phyloP scores from a whole-genome alignment of 1,140 invertebrate genomes.

The Druon quercuslanigerum region DNA sequence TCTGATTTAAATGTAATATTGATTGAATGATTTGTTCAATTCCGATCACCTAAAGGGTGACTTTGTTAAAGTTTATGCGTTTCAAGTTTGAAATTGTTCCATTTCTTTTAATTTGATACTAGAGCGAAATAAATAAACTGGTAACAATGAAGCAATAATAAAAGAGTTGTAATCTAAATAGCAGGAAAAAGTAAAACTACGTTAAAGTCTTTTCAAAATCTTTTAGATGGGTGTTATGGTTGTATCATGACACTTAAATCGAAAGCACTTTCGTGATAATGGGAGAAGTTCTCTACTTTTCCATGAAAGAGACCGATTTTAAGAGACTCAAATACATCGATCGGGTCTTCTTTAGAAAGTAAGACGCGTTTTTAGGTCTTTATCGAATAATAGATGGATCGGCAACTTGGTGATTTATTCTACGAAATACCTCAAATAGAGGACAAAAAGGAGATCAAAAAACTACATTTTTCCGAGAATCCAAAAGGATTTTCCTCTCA shows the following conservation, averaged over 20 bases:
- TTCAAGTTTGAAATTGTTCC: no score
- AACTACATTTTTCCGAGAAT: no score
- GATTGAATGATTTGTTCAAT: no score
- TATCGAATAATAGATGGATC: not conserved
- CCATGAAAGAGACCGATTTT: slow-evolving; percentile 9
- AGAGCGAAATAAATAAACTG: not conserved
- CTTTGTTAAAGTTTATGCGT: no score
- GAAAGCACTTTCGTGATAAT: slow-evolving; percentile 26
- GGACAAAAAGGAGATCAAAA: not conserved
- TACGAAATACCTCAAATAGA: not conserved
- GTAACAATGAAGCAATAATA: not conserved
- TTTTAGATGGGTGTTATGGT: not conserved
- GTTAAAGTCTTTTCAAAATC: slow-evolving; percentile 6
- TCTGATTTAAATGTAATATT: no score
- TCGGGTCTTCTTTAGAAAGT: slow-evolving; percentile 12
- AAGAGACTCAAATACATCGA: not conserved
- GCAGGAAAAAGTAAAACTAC: not conserved
- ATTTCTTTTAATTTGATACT: not conserved
- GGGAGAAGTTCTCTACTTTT: slow-evolving; percentile 21
- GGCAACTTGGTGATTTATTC: not conserved
- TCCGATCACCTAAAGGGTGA: no score
- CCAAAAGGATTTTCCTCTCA: no score
- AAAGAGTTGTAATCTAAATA: not conserved
- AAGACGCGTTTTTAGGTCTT: slow-evolving; percentile 12
- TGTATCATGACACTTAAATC: slow-evolving; percentile 24